A percentile compares a stretch with the other conserved stretches of the same genome.
Evolutionary conservation across 2,797 vertebrate genomes (phyloP).

Genomic region (Pygocentrus nattereri): DNA sequence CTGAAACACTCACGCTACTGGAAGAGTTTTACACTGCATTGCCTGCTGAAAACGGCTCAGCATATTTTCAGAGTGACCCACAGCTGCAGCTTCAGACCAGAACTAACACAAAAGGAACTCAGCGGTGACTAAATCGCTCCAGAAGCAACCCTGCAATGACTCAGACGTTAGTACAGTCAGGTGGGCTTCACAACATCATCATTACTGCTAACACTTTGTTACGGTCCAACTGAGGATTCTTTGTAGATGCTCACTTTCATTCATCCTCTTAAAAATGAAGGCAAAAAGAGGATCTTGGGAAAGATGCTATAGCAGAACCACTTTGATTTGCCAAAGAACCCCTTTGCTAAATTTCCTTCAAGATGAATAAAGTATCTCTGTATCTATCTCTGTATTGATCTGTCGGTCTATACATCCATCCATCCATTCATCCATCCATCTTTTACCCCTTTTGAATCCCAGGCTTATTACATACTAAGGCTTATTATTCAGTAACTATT

Average conservation of each 20-base stretch:
- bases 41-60: not conserved
- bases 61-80: not conserved
- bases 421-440: too few relatives aligned
- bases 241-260: not conserved
- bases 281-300: too few relatives aligned
- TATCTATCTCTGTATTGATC: too few relatives aligned
- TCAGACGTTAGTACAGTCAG: not conserved
- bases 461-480: too few relatives aligned
- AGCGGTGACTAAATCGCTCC: not conserved
- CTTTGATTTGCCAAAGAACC: too few relatives aligned
- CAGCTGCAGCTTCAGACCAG: slow-evolving; percentile 1
- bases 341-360: too few relatives aligned
- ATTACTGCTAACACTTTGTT: not conserved
- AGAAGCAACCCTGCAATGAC: not conserved
- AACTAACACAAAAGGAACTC: slow-evolving; percentile 2
- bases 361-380: too few relatives aligned
- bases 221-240: not conserved
- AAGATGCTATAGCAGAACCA: too few relatives aligned
- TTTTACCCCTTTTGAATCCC: too few relatives aligned
- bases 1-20: not conserved
- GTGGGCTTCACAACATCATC: not conserved
- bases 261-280: too few relatives aligned
- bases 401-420: too few relatives aligned
- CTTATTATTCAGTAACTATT: too few relatives aligned
- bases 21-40: not conserved